phyloP scores from a whole-genome alignment of 2,113 vertebrate genomes.

The Oreochromis tanganicae region DNA sequence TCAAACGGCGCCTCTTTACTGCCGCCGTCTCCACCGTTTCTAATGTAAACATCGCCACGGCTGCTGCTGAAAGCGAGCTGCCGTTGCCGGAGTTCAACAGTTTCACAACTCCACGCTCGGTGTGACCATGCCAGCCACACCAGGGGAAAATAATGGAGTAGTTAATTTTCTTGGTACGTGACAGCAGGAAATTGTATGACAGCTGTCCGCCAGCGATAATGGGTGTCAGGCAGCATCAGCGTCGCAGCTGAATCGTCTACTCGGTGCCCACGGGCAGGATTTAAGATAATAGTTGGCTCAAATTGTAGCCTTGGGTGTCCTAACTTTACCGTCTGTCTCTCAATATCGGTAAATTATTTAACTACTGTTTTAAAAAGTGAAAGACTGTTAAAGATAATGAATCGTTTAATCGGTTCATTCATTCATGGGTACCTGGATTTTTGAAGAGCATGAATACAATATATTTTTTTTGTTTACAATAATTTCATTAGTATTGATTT shows the following conservation, averaged over 20 bases:
- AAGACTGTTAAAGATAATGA: neutral
- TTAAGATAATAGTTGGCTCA: constrained; percentile 3
- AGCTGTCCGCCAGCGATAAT: constrained; percentile 40
- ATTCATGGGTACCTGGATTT: neutral
- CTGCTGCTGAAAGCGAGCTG: neutral
- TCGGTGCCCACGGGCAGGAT: neutral
- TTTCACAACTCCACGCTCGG: neutral
- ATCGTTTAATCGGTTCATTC: neutral
- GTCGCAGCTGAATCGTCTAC: neutral
- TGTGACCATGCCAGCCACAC: neutral
- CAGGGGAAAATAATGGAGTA: neutral
- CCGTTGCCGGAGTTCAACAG: neutral
- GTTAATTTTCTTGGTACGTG: neutral
- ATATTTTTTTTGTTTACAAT: neutral
- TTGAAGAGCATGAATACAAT: neutral
- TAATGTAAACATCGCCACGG: neutral
- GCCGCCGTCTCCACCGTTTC: neutral
- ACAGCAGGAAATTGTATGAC: neutral
- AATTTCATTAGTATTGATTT: neutral
- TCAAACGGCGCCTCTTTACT: neutral
- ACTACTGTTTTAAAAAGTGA: neutral
- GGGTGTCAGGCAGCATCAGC: neutral
- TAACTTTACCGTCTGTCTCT: neutral
- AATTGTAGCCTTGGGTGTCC: neutral
- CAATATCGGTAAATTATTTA: neutral